phyloP scores from a whole-genome alignment of 2,797 vertebrate genomes.

The Rhinella marina region DNA sequence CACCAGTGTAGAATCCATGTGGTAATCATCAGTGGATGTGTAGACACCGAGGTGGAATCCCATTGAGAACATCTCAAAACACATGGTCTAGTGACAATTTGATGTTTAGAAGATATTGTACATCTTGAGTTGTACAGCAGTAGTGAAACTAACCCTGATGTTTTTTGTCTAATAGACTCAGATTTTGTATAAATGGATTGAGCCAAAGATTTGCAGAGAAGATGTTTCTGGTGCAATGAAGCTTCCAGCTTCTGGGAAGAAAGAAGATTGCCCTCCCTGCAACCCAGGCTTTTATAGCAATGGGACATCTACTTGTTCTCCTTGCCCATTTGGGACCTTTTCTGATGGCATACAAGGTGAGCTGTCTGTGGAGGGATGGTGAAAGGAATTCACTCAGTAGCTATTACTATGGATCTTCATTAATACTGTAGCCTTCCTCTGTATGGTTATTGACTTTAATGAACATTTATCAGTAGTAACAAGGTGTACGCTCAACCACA shows the following conservation, averaged over 20 bases:
- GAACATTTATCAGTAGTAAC: too few relatives aligned
- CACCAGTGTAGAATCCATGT: too few relatives aligned
- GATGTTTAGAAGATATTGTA: background rate
- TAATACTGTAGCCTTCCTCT: background rate
- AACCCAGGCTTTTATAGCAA: constrained; percentile 97
- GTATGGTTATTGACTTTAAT: background rate
- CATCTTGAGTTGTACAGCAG: background rate
- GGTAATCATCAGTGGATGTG: too few relatives aligned
- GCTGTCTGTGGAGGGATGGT: constrained; percentile 2
- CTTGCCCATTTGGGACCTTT: constrained; percentile 86
- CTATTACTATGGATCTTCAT: background rate
- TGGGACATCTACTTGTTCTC: constrained; percentile 86
- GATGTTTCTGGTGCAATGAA: constrained; percentile 77
- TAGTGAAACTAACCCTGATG: background rate
- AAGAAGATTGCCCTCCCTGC: constrained; percentile 91
- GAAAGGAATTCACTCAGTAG: too few relatives aligned
- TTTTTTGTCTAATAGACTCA: constrained; percentile 79
- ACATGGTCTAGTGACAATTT: too few relatives aligned
- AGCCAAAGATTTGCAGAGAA: constrained; percentile 93
- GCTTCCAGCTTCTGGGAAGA: constrained; percentile 88
- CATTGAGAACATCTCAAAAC: too few relatives aligned
- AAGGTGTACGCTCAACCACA: too few relatives aligned
- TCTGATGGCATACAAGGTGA: constrained; percentile 86
- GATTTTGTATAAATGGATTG: constrained; percentile 93
- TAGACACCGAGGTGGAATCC: too few relatives aligned